These are phyloP conservation scores for Rotaria socialis DNA, from an alignment of 2,888 invertebrate species.

Conservation along the genomic window DNA sequence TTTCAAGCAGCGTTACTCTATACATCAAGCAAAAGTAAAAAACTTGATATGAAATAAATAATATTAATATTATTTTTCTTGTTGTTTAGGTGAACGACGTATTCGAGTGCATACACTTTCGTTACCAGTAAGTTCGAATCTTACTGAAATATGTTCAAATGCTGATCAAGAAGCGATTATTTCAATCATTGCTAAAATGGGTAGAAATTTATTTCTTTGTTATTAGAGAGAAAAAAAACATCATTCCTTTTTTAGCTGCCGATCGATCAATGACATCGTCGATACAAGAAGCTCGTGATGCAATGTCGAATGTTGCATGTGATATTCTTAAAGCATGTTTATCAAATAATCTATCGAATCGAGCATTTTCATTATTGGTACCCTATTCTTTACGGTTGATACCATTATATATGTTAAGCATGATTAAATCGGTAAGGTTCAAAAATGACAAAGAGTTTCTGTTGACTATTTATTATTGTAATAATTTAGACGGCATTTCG, in stretches of 20 bases:
- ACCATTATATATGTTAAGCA: slow-evolving; percentile 79
- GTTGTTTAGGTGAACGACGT: slow-evolving; percentile 72
- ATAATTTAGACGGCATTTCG: slow-evolving; percentile 74
- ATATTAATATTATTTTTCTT: not conserved
- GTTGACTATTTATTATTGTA: not conserved
- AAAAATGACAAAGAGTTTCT: not conserved
- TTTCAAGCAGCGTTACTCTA: slow-evolving; percentile 96
- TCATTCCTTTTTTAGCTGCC: slow-evolving; percentile 71
- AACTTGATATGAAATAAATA: not conserved
- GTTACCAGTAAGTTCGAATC: slow-evolving; percentile 77
- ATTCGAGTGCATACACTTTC: slow-evolving; percentile 96
- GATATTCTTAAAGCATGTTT: slow-evolving; percentile 78
- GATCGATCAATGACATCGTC: slow-evolving; percentile 81
- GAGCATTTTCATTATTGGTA: slow-evolving; percentile 34
- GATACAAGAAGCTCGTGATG: slow-evolving; percentile 86
- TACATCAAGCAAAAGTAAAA: slow-evolving; percentile 73
- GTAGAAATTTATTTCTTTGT: slow-evolving; percentile 62
- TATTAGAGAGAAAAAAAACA: too few relatives aligned
- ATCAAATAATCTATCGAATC: slow-evolving; percentile 35
- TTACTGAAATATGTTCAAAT: slow-evolving; percentile 77
- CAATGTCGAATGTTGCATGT: slow-evolving; percentile 85
- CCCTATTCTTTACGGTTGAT: slow-evolving; percentile 73
- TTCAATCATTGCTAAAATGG: slow-evolving; percentile 87
- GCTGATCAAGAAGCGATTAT: slow-evolving; percentile 91
- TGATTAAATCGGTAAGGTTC: slow-evolving; percentile 74